phyloP scores from a whole-genome alignment of 2,113 vertebrate species.

The Myrmecobius fasciatus region DNA sequence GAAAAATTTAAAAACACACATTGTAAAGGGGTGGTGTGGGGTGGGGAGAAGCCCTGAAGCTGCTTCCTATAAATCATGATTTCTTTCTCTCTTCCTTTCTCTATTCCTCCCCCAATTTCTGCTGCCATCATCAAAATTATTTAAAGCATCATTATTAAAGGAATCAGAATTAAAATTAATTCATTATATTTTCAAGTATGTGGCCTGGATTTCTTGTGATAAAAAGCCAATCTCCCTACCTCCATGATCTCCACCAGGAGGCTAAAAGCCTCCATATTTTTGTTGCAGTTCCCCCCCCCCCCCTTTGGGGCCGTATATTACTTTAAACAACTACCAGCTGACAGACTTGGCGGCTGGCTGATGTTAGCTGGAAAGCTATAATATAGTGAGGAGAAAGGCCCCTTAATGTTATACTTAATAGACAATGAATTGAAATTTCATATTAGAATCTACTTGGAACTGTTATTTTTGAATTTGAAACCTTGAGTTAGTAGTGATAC shows the following conservation, averaged over 20 bases:
- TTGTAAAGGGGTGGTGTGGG: neutral
- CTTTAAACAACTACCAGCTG: slow-evolving; percentile 73
- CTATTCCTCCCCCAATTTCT: neutral
- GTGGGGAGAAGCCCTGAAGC: neutral
- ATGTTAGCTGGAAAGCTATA: neutral
- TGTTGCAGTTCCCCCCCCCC: slow-evolving; percentile 46
- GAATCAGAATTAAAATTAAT: slow-evolving; percentile 37
- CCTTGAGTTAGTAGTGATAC: slow-evolving; percentile 34
- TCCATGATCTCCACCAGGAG: slow-evolving; percentile 48
- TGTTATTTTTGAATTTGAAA: slow-evolving; percentile 53
- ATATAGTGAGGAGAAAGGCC: neutral
- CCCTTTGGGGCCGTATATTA: slow-evolving; percentile 64
- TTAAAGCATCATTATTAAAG: slow-evolving; percentile 38
- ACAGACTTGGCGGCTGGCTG: slow-evolving; percentile 62
- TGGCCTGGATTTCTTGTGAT: slow-evolving; percentile 44
- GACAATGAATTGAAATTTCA: slow-evolving; percentile 33
- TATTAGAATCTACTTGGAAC: slow-evolving; percentile 9
- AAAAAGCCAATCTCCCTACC: slow-evolving; percentile 59
- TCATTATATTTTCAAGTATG: slow-evolving; percentile 34
- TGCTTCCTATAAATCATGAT: slow-evolving; percentile 41
- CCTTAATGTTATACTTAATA: neutral
- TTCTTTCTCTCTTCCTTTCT: neutral
- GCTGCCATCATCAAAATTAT: slow-evolving; percentile 18
- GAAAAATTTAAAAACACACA: neutral
- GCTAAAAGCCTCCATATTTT: slow-evolving; percentile 53